Evolutionary conservation across 2,797 vertebrate species (phyloP).

Genomic region (Scomberomorus guttatus): DNA sequence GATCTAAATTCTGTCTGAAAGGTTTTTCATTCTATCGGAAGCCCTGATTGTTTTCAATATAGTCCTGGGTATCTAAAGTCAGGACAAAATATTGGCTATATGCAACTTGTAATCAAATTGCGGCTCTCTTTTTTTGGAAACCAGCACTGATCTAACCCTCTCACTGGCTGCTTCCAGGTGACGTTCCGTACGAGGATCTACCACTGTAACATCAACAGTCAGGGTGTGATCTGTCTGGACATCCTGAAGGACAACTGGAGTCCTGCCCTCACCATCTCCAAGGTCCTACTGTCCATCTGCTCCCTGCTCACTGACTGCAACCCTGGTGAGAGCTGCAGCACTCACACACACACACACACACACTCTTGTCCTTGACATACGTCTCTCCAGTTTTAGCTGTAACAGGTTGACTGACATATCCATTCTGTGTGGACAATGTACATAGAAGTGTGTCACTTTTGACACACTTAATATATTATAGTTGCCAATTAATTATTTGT

Average conservation of each 20-base stretch:
- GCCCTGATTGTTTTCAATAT: not conserved
- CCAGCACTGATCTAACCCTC: not conserved
- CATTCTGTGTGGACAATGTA: slow-evolving; percentile 46
- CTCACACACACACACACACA: slow-evolving; percentile 14
- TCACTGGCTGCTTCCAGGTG: slow-evolving; percentile 79
- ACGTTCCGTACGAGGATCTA: slow-evolving; percentile 82
- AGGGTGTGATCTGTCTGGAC: slow-evolving; percentile 90
- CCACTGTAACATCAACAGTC: slow-evolving; percentile 91
- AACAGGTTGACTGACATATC: slow-evolving; percentile 58
- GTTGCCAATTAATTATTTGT: too few species aligned
- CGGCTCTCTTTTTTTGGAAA: not conserved
- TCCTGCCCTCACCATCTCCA: slow-evolving; percentile 92
- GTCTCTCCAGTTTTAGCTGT: not conserved
- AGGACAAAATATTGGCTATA: not conserved
- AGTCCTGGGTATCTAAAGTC: not conserved
- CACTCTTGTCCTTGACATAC: slow-evolving; percentile 24
- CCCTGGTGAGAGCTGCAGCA: slow-evolving; percentile 85
- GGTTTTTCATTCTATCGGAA: not conserved
- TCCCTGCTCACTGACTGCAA: slow-evolving; percentile 95
- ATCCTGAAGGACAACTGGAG: slow-evolving; percentile 88
- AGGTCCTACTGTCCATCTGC: slow-evolving; percentile 94
- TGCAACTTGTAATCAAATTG: not conserved
- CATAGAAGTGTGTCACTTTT: slow-evolving; percentile 25
- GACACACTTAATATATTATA: too few species aligned
- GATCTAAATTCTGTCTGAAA: too few species aligned